Evolutionary conservation across 2,888 invertebrate species (phyloP).

Genomic region (Uropetala carovei): DNA sequence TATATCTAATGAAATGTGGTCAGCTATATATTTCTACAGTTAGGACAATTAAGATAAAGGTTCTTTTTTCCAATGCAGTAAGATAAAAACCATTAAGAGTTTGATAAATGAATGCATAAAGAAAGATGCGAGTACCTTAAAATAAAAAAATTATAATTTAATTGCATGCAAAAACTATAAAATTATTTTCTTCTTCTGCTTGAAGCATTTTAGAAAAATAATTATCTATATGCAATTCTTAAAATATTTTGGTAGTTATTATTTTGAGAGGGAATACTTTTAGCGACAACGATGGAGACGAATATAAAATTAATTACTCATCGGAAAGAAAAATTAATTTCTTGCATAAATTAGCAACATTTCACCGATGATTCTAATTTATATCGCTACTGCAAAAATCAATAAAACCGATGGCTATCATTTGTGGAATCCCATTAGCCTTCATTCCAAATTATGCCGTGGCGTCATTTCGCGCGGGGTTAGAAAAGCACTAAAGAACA

Average conservation of each 20-base stretch:
- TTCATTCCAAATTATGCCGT: slow-evolving; percentile 49
- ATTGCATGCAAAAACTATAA: slow-evolving; percentile 9
- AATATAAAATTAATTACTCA: background rate
- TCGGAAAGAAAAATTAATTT: background rate
- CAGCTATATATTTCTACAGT: too few relatives aligned
- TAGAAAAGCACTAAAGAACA: slow-evolving; percentile 58
- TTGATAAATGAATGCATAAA: slow-evolving; percentile 9
- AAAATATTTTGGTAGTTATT: too few relatives aligned
- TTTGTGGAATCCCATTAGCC: slow-evolving; percentile 36
- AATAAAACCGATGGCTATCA: slow-evolving; percentile 34
- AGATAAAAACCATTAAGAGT: background rate
- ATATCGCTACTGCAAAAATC: slow-evolving; percentile 25
- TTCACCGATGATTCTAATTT: slow-evolving; percentile 3
- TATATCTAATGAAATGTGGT: too few relatives aligned
- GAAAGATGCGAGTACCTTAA: slow-evolving; percentile 24
- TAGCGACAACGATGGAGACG: background rate
- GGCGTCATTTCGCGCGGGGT: slow-evolving; percentile 38
- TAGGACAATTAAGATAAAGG: too few relatives aligned
- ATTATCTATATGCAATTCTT: too few relatives aligned
- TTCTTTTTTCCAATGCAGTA: background rate
- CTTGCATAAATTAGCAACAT: background rate
- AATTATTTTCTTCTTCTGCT: background rate
- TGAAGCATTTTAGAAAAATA: background rate
- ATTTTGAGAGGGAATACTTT: background rate
- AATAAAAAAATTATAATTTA: background rate